phyloP scores from a whole-genome alignment of 2,113 vertebrate species.

The Bufo bufo region DNA sequence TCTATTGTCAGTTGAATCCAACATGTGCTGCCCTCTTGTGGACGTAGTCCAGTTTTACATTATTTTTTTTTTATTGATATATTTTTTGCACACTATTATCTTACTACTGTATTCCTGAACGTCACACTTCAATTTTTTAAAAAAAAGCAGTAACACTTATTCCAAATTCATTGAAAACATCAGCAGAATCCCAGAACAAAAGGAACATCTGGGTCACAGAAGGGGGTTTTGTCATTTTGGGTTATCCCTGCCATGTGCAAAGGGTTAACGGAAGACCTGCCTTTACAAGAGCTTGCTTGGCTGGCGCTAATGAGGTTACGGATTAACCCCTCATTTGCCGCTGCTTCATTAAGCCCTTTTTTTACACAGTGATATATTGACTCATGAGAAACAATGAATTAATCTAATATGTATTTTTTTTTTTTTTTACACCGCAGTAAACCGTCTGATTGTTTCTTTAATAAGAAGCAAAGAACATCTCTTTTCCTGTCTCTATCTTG shows the following conservation, averaged over 20 bases:
- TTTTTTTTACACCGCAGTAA: neutral
- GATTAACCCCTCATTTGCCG: neutral
- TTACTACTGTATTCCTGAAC: neutral
- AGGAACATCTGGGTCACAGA: neutral
- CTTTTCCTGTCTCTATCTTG: neutral
- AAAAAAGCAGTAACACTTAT: neutral
- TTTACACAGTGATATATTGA: neutral
- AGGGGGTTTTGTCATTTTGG: neutral
- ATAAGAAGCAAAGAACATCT: neutral
- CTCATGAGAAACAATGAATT: neutral
- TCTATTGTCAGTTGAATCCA: neutral
- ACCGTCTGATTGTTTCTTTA: neutral
- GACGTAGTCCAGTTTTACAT: neutral
- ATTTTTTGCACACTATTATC: neutral
- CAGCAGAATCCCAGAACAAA: neutral
- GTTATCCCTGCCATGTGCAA: neutral
- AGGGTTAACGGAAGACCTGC: neutral
- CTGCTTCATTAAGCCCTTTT: neutral
- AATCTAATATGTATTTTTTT: neutral
- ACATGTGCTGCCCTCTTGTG: conserved; percentile 20
- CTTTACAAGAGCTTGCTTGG: neutral
- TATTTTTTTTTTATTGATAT: neutral
- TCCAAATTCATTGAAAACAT: neutral
- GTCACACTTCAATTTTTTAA: too few relatives aligned
- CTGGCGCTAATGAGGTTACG: neutral